A percentile compares a stretch with the other conserved stretches of the same genome.
phyloP scores from a whole-genome alignment of 2,888 invertebrate genomes.

The Limnephilus marmoratus region DNA sequence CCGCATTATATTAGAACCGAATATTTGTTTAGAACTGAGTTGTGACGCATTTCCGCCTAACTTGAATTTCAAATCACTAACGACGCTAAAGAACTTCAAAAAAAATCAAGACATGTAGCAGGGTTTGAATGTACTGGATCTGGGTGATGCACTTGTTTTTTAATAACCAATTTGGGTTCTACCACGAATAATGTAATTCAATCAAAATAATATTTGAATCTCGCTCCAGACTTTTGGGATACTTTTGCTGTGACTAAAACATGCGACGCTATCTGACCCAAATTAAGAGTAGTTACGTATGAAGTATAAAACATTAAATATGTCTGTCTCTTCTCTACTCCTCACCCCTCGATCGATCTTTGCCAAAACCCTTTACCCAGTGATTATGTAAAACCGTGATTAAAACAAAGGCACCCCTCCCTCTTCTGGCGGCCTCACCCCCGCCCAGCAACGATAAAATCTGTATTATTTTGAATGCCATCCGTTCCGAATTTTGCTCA shows the following conservation, averaged over 20 bases:
- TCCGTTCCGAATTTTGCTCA: neutral
- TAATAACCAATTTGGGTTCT: neutral
- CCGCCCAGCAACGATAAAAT: neutral
- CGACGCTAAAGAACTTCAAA: too few species aligned
- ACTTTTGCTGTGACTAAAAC: neutral
- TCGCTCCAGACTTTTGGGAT: neutral
- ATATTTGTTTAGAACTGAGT: too few species aligned
- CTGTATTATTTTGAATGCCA: constrained; percentile 14
- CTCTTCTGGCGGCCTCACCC: neutral
- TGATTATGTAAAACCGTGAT: neutral
- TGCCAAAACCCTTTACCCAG: neutral
- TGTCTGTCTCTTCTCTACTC: neutral
- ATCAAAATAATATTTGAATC: neutral
- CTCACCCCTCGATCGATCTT: neutral
- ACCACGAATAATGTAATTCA: neutral
- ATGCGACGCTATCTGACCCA: neutral
- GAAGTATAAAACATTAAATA: neutral
- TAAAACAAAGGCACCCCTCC: neutral
- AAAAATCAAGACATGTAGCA: too few species aligned
- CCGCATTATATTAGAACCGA: too few species aligned
- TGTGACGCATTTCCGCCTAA: too few species aligned
- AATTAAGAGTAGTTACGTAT: neutral
- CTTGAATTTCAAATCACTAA: too few species aligned
- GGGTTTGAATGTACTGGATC: too few species aligned
- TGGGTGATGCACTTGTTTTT: too few species aligned